Percentiles rank a stretch among this genome's conserved stretches.
Conservation (phyloP, 2,888 invertebrate species). For the Pollenia angustigena region DNA sequence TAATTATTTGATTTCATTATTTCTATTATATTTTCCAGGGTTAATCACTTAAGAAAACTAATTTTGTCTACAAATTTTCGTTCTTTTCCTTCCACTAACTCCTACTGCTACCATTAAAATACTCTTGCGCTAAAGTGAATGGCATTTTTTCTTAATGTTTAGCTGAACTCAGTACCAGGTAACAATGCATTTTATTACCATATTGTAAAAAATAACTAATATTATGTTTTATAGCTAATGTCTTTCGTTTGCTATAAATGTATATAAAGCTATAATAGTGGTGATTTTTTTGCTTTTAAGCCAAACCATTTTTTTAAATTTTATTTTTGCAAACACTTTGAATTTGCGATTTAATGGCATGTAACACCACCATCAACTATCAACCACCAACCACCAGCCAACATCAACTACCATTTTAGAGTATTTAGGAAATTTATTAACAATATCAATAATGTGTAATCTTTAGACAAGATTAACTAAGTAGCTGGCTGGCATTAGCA, state of each 20-base stretch:
- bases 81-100: not conserved
- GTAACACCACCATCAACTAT: conserved; percentile 10
- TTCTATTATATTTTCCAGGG: too few relatives aligned
- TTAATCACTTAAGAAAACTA: too few relatives aligned
- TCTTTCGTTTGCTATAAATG: not conserved
- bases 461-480: conserved; percentile 67
- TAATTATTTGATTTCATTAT: too few relatives aligned
- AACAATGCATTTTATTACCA: conserved; percentile 1
- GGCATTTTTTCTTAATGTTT: conserved; percentile 30
- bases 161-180: conserved; percentile 14
- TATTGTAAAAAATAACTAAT: too few relatives aligned
- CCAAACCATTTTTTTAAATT: conserved; percentile 21
- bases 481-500: conserved; percentile 48
- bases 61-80: not conserved
- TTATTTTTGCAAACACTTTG: conserved; percentile 32
- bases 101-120: too few relatives aligned
- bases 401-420: not conserved
- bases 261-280: not conserved
- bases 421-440: conserved; percentile 67
- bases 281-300: conserved; percentile 10
- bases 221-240: conserved; percentile 5
- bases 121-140: conserved; percentile 30
- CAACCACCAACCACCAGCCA: not conserved
- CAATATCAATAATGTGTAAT: conserved; percentile 67
- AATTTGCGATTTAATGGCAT: conserved; percentile 40